phyloP scores from a whole-genome alignment of 2,888 invertebrate genomes.

The Ptilodon capucinus region DNA sequence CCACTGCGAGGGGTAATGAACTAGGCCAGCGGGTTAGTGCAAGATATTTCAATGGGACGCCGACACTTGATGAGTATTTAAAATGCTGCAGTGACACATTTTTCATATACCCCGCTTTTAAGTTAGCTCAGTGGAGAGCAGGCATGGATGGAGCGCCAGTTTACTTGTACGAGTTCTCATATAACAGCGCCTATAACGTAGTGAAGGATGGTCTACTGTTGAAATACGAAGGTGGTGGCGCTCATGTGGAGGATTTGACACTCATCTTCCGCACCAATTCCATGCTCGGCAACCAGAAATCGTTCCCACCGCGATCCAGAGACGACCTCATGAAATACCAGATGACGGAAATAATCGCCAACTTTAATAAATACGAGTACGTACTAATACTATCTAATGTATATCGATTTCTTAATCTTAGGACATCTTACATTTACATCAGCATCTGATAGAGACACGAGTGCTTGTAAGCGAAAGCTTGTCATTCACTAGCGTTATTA shows the following conservation, averaged over 20 bases:
- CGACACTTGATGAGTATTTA: slow-evolving; percentile 21
- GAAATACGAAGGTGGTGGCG: slow-evolving; percentile 46
- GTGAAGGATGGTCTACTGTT: slow-evolving; percentile 44
- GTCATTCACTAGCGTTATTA: too few species aligned
- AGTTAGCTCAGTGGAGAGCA: slow-evolving; percentile 30
- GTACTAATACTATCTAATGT: too few species aligned
- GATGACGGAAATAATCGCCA: slow-evolving; percentile 26
- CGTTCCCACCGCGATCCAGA: slow-evolving; percentile 9
- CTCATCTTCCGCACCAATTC: slow-evolving; percentile 56
- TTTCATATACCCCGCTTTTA: slow-evolving; percentile 38
- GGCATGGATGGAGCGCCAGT: slow-evolving; percentile 45
- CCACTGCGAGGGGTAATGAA: slow-evolving; percentile 2
- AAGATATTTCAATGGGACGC: slow-evolving; percentile 26
- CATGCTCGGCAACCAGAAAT: slow-evolving; percentile 15
- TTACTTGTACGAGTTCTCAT: slow-evolving; percentile 73
- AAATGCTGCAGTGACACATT: slow-evolving; percentile 23
- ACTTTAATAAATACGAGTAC: slow-evolving; percentile 30
- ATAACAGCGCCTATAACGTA: slow-evolving; percentile 59
- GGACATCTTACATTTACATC: not conserved
- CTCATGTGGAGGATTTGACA: slow-evolving; percentile 73
- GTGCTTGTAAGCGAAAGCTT: not conserved
- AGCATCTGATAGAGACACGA: not conserved
- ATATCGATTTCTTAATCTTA: not conserved
- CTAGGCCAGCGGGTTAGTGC: slow-evolving; percentile 23
- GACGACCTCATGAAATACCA: slow-evolving; percentile 32